Percentiles rank a stretch among this genome's conserved stretches.
These are phyloP conservation scores for Gila orcuttii DNA, from an alignment of 2,113 vertebrate species.

Conservation along the genomic window DNA sequence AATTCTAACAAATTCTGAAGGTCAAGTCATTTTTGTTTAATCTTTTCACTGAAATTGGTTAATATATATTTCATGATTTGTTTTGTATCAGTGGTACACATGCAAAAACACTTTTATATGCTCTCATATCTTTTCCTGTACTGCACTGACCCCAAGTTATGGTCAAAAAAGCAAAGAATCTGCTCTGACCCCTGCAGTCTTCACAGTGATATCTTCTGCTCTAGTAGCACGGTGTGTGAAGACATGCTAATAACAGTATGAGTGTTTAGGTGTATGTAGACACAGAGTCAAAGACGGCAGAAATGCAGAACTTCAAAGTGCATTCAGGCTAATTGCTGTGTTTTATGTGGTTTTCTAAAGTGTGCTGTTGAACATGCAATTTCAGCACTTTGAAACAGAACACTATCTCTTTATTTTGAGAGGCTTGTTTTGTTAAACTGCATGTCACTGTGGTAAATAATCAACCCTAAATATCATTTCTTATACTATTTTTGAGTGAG, in stretches of 20 bases:
- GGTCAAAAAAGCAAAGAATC: neutral
- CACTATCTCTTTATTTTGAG: neutral
- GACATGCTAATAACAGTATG: constrained; percentile 3
- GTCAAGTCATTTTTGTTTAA: neutral
- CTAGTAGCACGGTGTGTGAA: neutral
- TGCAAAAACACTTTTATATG: neutral
- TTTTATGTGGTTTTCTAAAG: neutral
- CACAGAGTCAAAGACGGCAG: neutral
- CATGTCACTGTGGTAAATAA: neutral
- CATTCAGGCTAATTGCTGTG: neutral
- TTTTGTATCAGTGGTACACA: neutral
- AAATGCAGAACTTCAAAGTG: neutral
- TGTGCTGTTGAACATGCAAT: neutral
- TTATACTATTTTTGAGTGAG: neutral
- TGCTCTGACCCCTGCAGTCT: neutral
- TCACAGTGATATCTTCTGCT: neutral
- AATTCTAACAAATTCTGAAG: neutral
- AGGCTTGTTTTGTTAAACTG: neutral
- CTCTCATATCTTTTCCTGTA: neutral
- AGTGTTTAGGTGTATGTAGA: no score
- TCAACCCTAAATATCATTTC: neutral
- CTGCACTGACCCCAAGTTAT: neutral
- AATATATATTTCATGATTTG: neutral
- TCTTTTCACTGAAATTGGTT: neutral
- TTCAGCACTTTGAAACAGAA: neutral